Base-by-base conservation (phyloP, 2,113 vertebrate species). In the Pterocles orientalis region DNA sequence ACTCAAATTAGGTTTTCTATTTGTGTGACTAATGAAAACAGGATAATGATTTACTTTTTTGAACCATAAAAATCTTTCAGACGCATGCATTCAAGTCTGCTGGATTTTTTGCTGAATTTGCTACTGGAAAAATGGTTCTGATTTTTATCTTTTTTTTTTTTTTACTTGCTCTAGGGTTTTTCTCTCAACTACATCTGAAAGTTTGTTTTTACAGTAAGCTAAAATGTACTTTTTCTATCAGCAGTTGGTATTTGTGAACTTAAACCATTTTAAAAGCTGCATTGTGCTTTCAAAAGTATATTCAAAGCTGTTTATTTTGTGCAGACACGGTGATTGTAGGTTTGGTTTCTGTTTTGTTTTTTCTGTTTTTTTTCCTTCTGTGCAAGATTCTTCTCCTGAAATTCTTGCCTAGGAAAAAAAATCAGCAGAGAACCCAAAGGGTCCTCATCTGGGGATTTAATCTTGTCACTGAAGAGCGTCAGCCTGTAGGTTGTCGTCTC, bases 1-100 rank as follows among this genome's bases (percentile, higher is more conserved):
- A 86, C 91, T 96, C 72, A 95, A 95, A 97, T 90, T 94, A 50
- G 56, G 36, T 72, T 86, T 95, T 92, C 88, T 93, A 89, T 96
- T 76, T 92, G 43, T 91, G 41, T 94, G 84, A 95, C 95, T 94
- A 79, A 93, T 83, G 68, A 92, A 88, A 96, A 84, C 88, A 92
- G 61, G 82, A 60, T 96, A 95, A 95, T 90, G 82, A 84, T 95
- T 82, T 89, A 28, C 62, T 95, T 89, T 84, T 95, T 93, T 85
- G 39, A 94, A 86, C 51, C 31, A 72, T 57, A 60, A 69, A 91
- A 97, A 91, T 33, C 85, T 89, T 94, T 96, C 81, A 96, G 76
- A 85, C 88, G n/a, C 54, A 23, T 87, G 68, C 68, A 64, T 94
- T 76, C 90, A 79, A 64, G 15, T 56, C 95, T 87, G 86, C 50